These are phyloP conservation scores for Leucophenga montana DNA, from an alignment of 2,888 invertebrate genomes.

Conservation along the genomic window DNA sequence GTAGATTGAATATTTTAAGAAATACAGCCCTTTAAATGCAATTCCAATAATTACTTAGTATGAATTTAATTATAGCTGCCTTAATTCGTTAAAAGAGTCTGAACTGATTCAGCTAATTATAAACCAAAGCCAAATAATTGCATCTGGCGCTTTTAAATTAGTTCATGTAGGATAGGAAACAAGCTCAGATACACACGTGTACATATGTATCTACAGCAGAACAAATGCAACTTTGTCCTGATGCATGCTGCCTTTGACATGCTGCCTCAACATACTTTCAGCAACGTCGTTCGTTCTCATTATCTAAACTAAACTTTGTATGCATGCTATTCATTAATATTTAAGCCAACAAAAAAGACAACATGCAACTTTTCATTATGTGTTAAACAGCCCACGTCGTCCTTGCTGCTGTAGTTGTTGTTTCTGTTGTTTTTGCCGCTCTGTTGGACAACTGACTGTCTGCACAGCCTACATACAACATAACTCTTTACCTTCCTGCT, in stretches of 20 bases:
- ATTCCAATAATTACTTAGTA: no score
- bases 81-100: no score
- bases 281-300: no score
- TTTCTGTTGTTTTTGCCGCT: no score
- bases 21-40: no score
- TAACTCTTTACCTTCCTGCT: not conserved
- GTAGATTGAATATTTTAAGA: no score
- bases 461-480: not conserved
- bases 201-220: no score
- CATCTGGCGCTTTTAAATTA: not conserved
- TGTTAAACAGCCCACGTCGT: constrained; percentile 8
- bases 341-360: not conserved
- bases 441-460: not conserved
- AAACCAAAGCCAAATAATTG: no score
- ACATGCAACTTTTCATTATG: constrained; percentile 12
- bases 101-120: no score
- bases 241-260: not conserved
- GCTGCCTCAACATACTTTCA: not conserved
- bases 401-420: no score
- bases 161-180: not conserved
- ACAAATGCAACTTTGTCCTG: not conserved
- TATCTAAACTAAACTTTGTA: not conserved
- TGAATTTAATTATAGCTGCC: no score
- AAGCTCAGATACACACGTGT: no score
- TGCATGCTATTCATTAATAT: constrained; percentile 9